Percentiles rank a stretch among this genome's conserved stretches.
Evolutionary conservation across 2,797 vertebrate genomes (phyloP).

Genomic region (Euphonia xanthogaster): DNA sequence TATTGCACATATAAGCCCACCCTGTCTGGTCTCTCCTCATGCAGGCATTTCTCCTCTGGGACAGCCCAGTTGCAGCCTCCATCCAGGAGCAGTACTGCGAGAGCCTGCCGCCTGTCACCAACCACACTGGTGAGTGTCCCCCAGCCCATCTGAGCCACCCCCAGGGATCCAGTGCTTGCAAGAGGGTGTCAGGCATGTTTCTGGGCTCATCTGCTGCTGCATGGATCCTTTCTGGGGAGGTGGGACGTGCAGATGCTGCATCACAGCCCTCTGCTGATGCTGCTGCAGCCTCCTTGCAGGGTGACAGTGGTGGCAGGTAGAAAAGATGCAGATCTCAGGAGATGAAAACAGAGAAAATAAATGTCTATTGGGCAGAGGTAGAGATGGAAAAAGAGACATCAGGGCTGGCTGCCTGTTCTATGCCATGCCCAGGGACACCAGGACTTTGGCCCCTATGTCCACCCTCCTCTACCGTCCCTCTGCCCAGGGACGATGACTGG

Average conservation of each 20-base stretch:
- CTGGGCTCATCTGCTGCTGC: background rate
- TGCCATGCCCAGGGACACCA: background rate
- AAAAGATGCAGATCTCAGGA: background rate
- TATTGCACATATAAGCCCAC: background rate
- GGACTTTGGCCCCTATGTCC: background rate
- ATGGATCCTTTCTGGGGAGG: accelerated
- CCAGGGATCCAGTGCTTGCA: accelerated
- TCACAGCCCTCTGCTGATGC: background rate
- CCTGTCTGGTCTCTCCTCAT: background rate
- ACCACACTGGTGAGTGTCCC: constrained; percentile 79
- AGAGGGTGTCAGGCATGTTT: background rate
- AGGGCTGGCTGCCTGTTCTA: background rate
- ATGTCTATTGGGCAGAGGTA: background rate
- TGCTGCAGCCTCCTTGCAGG: background rate
- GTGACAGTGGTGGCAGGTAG: background rate
- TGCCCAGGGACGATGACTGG: background rate
- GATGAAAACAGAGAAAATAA: background rate
- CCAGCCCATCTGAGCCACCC: accelerated
- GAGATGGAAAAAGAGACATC: background rate
- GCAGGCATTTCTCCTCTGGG: constrained; percentile 77
- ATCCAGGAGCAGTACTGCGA: constrained; percentile 82
- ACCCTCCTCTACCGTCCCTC: background rate
- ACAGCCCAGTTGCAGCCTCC: constrained; percentile 65
- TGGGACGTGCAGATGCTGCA: background rate
- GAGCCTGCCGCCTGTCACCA: constrained; percentile 74